Evolutionary conservation across 1,140 invertebrate genomes (phyloP), one percentile per base, ranked within the genome.

Genomic region (Anoplophora glabripennis): DNA sequence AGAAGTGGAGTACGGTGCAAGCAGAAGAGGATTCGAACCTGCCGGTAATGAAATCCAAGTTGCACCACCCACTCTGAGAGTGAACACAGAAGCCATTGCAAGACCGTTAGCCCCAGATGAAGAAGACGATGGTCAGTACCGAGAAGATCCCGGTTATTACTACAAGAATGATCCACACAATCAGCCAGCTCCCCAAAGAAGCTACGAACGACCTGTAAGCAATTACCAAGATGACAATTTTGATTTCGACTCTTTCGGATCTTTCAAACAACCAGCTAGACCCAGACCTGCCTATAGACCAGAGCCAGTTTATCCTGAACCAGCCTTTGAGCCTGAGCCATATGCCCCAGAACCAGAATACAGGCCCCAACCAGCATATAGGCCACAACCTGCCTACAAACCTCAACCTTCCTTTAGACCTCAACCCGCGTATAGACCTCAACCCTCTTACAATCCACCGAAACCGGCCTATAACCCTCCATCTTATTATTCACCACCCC

Each of bases 91-190:
- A 69, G 65, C 80, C 3, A 9, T 28, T 28, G 56, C 33, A 76
- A 79, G 80, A 12, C 79, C 79, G 0, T 73, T 86, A 45, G 82
- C 80, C 1, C 84, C 85, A 10, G 83, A 84, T 46, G 82, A 86
- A 66, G 80, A 89, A 63, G 89, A 92, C 68, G 89, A 91, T 66
- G 89, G 89, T 0, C 89, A 92, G 64, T 91, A 91, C 72, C 79
- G 87, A 33, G 89, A 92, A 69, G 89, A 92, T 72, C 89, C 89
- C 0, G 82, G 81, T n/a, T 80, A 89, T 37, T 88, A 88, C 69
- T 86, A 89, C 73, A 88, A 88, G 60, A 83, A 89, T 67, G 83
- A 86, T 7, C 83, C 84, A 59, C 64, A 77, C 71, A 47, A 69
- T 8, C 64, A 65, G 40, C 15, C 53, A 18, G 53, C 65, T 28